Percentiles rank a stretch among this genome's conserved stretches.
phyloP scores from a whole-genome alignment of 92 coral and sea anemone species.

The Siderastrea radians region DNA sequence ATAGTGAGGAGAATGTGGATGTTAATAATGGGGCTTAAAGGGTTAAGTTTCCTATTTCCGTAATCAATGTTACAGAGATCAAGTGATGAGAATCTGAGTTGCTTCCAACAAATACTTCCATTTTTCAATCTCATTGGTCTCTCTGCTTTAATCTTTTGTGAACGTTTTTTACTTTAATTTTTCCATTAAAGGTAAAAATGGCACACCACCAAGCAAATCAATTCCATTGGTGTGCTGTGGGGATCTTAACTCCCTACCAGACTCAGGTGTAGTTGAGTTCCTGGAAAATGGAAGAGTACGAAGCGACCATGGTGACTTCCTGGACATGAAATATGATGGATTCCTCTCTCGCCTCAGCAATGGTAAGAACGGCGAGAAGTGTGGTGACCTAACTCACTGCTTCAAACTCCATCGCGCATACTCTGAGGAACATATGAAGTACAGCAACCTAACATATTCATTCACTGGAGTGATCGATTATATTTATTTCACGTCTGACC shows the following conservation, averaged over 20 bases:
- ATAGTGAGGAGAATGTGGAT: too few relatives aligned
- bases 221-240: conserved; percentile 96
- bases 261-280: conserved; percentile 97
- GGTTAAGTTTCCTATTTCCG: too few relatives aligned
- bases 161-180: background rate
- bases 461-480: conserved; percentile 98
- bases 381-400: conserved; percentile 93
- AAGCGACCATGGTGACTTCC: conserved; percentile 94
- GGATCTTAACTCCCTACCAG: conserved; percentile 97
- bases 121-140: too few relatives aligned
- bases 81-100: too few relatives aligned
- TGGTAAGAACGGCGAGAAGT: conserved; percentile 85
- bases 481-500: conserved; percentile 89
- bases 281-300: conserved; percentile 94
- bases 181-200: conserved; percentile 88
- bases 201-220: conserved; percentile 90
- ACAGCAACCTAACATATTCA: conserved; percentile 92
- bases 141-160: background rate
- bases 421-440: conserved; percentile 81
- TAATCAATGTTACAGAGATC: too few relatives aligned
- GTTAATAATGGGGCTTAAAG: too few relatives aligned
- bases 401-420: conserved; percentile 91
- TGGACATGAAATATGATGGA: conserved; percentile 95
- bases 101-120: too few relatives aligned
- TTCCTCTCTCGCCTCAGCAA: conserved; percentile 93